Evolutionary conservation across 2,113 vertebrate genomes (phyloP).

Genomic region (Thalassarche chlororhynchos): DNA sequence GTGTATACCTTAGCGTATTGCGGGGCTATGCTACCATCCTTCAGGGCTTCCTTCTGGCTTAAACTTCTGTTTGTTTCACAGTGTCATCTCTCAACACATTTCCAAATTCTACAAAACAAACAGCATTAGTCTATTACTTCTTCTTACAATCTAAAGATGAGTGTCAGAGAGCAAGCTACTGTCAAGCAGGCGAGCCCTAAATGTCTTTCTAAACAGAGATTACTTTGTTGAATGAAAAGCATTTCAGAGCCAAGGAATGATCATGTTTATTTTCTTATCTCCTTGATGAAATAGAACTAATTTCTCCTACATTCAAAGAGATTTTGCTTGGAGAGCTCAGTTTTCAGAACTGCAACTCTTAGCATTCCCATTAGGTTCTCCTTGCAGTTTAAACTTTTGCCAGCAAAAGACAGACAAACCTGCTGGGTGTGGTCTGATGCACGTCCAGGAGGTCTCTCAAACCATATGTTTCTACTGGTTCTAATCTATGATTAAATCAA

Average conservation of each 20-base stretch:
- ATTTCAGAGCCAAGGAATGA: constrained; percentile 49
- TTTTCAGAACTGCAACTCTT: neutral
- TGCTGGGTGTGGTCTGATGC: neutral
- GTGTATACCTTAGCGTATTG: neutral
- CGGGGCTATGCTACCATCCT: neutral
- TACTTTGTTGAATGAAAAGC: constrained; percentile 18
- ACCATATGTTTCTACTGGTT: neutral
- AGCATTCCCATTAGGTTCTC: neutral
- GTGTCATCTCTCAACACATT: neutral
- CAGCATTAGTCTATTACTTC: neutral
- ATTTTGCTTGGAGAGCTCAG: neutral
- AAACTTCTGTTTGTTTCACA: neutral
- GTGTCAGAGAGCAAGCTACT: neutral
- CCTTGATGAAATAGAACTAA: constrained; percentile 24
- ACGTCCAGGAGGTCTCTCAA: neutral
- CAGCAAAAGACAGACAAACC: constrained; percentile 2
- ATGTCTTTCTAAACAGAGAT: constrained; percentile 12
- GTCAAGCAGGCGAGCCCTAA: neutral
- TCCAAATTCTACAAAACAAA: constrained; percentile 8
- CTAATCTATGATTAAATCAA: neutral
- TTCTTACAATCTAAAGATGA: neutral
- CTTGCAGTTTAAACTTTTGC: neutral
- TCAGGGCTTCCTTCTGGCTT: neutral
- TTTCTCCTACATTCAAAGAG: constrained; percentile 26
- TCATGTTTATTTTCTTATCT: constrained; percentile 48